Evolutionary conservation across 2,888 invertebrate genomes (phyloP).

Genomic region (Vannuccia rotundouncinata): DNA sequence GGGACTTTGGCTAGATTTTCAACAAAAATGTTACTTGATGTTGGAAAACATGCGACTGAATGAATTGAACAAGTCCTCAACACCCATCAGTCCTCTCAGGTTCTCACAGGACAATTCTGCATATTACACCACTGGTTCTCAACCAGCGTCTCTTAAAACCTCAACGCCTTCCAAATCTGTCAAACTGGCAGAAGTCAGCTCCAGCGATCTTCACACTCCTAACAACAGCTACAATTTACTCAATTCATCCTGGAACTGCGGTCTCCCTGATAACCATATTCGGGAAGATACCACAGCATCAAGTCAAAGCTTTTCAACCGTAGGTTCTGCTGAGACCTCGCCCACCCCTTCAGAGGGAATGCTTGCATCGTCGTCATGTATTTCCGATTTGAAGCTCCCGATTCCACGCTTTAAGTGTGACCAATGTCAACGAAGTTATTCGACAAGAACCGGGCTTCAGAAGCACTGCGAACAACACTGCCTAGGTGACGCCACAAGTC

Average conservation of each 20-base stretch:
- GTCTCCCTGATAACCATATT: too few species aligned
- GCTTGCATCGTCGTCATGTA: neutral
- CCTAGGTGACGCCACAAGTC: too few species aligned
- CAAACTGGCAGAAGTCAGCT: neutral
- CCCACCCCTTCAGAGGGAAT: neutral
- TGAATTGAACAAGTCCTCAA: neutral
- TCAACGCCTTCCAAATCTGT: neutral
- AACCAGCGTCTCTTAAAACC: neutral
- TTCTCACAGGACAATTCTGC: neutral
- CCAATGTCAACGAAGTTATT: conserved; percentile 87
- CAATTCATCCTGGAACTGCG: neutral
- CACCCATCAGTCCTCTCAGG: too few species aligned
- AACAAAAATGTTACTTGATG: neutral
- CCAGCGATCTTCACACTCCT: neutral
- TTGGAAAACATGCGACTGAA: neutral
- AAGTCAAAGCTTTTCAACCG: neutral
- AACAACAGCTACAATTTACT: neutral
- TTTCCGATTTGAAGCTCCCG: neutral
- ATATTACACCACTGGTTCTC: neutral
- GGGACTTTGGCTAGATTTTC: neutral
- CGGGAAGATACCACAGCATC: neutral
- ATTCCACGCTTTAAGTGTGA: conserved; percentile 80
- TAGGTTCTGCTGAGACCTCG: neutral
- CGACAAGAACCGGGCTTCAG: conserved; percentile 84
- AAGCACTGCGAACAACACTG: conserved; percentile 95